These are phyloP conservation scores for Crematogaster levior DNA, from an alignment of 2,888 invertebrate genomes.

Conservation along the genomic window DNA sequence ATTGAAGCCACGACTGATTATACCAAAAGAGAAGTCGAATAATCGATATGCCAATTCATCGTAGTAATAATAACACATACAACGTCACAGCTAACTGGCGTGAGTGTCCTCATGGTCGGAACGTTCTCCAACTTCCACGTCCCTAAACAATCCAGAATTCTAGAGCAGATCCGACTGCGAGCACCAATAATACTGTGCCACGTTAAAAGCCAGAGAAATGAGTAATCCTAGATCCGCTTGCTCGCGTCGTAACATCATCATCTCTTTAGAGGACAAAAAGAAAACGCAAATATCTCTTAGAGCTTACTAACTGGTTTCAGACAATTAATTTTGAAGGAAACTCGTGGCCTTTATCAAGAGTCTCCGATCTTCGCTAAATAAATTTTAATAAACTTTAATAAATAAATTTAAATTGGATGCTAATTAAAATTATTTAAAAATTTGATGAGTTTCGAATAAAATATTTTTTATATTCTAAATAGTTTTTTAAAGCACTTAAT, in stretches of 20 bases:
- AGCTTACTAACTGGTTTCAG: too few species aligned
- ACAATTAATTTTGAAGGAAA: neutral
- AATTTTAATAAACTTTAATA: neutral
- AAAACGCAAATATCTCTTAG: neutral
- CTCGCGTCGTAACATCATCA: neutral
- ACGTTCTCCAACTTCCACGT: neutral
- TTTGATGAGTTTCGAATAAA: neutral
- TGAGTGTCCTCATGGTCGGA: neutral
- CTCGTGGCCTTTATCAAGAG: neutral
- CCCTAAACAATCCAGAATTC: neutral
- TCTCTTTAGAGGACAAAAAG: neutral
- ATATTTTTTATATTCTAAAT: neutral
- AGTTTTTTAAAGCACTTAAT: neutral
- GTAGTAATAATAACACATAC: neutral
- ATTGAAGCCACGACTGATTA: neutral
- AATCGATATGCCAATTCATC: neutral
- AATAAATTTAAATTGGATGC: neutral
- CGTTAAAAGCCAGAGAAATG: neutral
- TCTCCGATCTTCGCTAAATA: neutral
- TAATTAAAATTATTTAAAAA: neutral
- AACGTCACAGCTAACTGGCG: neutral
- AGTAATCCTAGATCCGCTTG: neutral
- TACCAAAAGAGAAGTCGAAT: neutral
- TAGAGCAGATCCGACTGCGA: neutral
- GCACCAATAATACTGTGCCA: conserved; percentile 24